Base-by-base conservation (phyloP, 2,888 invertebrate genomes). In the Lepas anatifera region DNA sequence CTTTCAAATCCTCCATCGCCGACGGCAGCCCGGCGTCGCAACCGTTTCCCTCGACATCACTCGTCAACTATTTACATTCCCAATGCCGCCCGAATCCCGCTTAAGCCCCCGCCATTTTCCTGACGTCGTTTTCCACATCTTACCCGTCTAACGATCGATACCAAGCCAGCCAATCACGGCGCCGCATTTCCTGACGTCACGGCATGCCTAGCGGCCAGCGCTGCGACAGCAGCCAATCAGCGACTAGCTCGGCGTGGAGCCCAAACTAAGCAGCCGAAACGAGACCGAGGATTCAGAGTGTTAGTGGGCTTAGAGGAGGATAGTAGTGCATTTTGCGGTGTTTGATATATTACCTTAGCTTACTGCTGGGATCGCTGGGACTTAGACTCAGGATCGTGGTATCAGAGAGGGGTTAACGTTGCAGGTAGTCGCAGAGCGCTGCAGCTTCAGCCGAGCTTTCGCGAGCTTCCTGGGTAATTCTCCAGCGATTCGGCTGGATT, bases 271-370 rank as follows among this genome's bases (percentile, higher is more conserved):
- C 66, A 25, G 8, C 27, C 39, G 13, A 27, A 39, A 37, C 39
- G 37, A 39, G 39, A 7, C 11, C 4, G 13, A 6, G 39, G 66
- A 66, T 66, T 39, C 66, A 66, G 66, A 66, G 66, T 25, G 39
- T 66, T 66, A 39, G 13, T 2, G 1, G 66, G 66, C 66, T 66
- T 66, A 66, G 25, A 4, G 25, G n/a, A 6, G 66, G 39, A 39
- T 39, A 39, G 66, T 39, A 27, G 66, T 66, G 66, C 66, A 39
- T 37, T 66, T 41, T 41, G 41, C 27, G 39, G 66, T 39, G 64
- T 66, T 66, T 66, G 66, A 66, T 66, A 66, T 66, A 66, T 66
- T 41, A 66, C 66, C 13, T 25, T 16, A 41, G 66, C 66, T 66
- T 66, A 41, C 66, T 3, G 13, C 13, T 16, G 13, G 41, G 41